phyloP scores from a whole-genome alignment of 2,888 invertebrate species.

The Halictus quadricinctus region DNA sequence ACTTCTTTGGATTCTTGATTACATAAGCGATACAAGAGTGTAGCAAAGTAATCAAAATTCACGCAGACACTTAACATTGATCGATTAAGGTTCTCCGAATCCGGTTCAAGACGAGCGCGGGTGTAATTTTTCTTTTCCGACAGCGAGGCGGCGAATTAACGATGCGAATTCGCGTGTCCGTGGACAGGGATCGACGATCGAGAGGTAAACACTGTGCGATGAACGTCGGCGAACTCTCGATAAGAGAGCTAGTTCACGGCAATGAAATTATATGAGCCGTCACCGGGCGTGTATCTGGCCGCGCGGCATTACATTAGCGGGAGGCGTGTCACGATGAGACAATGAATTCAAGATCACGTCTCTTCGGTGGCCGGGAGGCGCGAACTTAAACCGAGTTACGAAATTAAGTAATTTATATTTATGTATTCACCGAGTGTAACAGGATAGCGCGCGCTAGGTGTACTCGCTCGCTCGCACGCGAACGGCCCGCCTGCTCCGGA shows the following conservation, averaged over 20 bases:
- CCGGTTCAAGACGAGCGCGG: not conserved
- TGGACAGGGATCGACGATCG: conserved; percentile 39
- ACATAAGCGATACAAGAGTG: not conserved
- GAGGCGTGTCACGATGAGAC: conserved; percentile 69
- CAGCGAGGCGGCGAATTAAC: conserved; percentile 42
- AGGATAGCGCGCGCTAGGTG: conserved; percentile 62
- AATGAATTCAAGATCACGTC: conserved; percentile 78
- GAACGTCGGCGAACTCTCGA: conserved; percentile 42
- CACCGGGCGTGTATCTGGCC: conserved; percentile 49
- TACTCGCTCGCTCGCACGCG: conserved; percentile 35
- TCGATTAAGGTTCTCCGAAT: not conserved
- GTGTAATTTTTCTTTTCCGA: not conserved
- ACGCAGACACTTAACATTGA: not conserved
- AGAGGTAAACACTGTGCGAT: conserved; percentile 9
- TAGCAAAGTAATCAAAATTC: not conserved
- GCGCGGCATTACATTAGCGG: conserved; percentile 57
- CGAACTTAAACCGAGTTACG: conserved; percentile 72
- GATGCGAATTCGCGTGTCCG: conserved; percentile 26
- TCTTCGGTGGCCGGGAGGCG: conserved; percentile 68
- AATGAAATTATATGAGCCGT: conserved; percentile 64
- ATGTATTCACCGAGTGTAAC: conserved; percentile 75
- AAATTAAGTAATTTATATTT: conserved; percentile 78
- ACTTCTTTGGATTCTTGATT: not conserved
- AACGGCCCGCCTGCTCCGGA: conserved; percentile 18
- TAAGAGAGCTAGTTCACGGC: conserved; percentile 30